Evolutionary conservation across 2,113 vertebrate species (phyloP), one percentile per base, ranked within the genome.

Genomic region (Solea solea): DNA sequence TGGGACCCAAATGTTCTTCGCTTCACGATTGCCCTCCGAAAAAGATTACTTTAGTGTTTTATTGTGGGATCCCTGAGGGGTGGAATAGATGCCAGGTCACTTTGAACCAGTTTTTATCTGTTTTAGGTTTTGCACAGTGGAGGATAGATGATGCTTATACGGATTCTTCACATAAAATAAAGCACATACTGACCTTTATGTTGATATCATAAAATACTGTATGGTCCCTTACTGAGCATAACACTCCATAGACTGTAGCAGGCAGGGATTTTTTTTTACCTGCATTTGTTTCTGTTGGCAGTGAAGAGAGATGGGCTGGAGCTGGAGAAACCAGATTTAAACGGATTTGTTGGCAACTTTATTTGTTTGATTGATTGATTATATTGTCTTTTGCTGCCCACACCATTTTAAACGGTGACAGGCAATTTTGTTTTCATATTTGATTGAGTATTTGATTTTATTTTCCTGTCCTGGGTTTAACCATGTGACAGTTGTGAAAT

Each of bases 1-100:
- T 59, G 69, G 78, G 88, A 87, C 86, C 71, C 80, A 90, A 89
- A 92, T 91, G 92, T 88, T 92, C 85, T 93, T 90, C 80, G 86
- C 90, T 94, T 89, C 84, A 84, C 78, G 88, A 89, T 87, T 81
- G 80, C 81, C 84, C 82, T 81, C 85, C 82, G 76, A 88, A 88
- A 91, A 89, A 86, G 79, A 91, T 89, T 88, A 84, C 88, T 92
- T 92, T 92, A 92, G 86, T 84, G 88, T 82, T 88, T 90, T 86
- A 90, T 88, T 74, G 69, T 78, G 57, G 76, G 76, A 86, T 89
- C 89, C 90, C 84, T 58, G 58, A 80, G 84, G 87, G 85, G 67
- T 61, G 61, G 64, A 80, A 81, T 66, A 72, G 77, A 85, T 77
- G 75, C 87, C 81, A 83, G 89, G 89, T 90, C 88, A 93, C 89